Evolutionary conservation across 2,113 vertebrate species (phyloP), one percentile per base, ranked within the genome.

Genomic region (Ceyx cyanopectus): DNA sequence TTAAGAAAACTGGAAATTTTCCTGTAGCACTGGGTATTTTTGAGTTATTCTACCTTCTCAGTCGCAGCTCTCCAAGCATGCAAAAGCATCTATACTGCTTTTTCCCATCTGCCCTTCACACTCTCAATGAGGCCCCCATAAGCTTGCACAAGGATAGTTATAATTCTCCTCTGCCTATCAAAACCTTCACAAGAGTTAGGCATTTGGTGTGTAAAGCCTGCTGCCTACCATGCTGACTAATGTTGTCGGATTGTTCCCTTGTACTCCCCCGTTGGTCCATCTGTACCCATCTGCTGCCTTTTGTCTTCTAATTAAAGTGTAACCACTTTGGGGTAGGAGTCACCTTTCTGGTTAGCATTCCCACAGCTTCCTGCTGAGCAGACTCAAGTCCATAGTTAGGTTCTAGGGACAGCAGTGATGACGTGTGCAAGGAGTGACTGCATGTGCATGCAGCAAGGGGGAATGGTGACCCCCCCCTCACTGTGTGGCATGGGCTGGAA

Each of bases 211-310:
- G 85, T 72, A 95, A 93, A 95, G 73, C 88, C 56, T 87, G 73
- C 93, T 96, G 92, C 94, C 92, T 96, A 96, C 90, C 73, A 86
- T 56, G 85, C 94, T 96, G 94, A 96, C 90, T 96, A 96, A 96
- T 95, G 88, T 90, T 94, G 92, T 88, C 88, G 95, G 90, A 96
- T 96, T 94, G 92, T 96, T 96, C 92, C 94, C 94, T 88, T 84
- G 37, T 82, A 94, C 93, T 94, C 93, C 94, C 92, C 92, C 93
- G 53, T 94, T 88, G n/a, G 90, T 95, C 96, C 94, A 93, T 96
- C 94, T 95, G 94, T 95, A 96, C 80, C 92, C 94, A 96, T 96
- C 92, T 96, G 94, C 85, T 93, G 68, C 50, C 88, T 96, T 95
- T 95, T 94, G 92, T 96, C 88, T 94, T 81, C 53, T 88, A 87